Evolutionary conservation across 1,140 invertebrate genomes (phyloP).

Genomic region (Rhagoletis pomonella): DNA sequence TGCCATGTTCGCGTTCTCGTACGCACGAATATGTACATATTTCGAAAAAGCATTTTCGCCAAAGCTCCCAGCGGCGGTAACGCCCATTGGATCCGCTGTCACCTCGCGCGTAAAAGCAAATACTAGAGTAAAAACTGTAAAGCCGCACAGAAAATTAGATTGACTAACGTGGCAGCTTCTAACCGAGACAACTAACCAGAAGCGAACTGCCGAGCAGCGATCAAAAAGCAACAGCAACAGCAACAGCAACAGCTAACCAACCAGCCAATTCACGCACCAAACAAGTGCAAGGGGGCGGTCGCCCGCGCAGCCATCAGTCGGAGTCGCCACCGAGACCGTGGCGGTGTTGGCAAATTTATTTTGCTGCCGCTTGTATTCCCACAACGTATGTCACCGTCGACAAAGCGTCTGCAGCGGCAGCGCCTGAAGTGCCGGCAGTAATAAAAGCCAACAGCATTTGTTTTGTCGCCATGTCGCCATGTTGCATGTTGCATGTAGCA

Average conservation of each 20-base stretch:
- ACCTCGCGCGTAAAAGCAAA: not conserved
- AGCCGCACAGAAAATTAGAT: conserved; percentile 3
- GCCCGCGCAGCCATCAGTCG: not conserved
- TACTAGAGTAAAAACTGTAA: not conserved
- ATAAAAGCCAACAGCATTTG: conserved; percentile 12
- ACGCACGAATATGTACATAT: not conserved
- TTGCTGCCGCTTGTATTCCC: conserved; percentile 39
- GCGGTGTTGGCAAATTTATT: conserved; percentile 48
- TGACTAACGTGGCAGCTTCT: conserved; percentile 20
- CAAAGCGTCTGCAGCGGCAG: not conserved
- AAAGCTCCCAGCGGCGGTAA: conserved; percentile 7
- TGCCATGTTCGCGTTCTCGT: not conserved
- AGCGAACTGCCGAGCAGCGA: not conserved
- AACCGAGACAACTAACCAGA: conserved; percentile 7
- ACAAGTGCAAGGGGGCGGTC: not conserved
- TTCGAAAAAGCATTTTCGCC: not conserved
- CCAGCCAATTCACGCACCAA: not conserved
- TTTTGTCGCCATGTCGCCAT: not conserved
- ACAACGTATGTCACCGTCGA: conserved; percentile 9
- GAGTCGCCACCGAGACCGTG: not conserved
- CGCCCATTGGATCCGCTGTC: not conserved
- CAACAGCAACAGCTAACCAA: not conserved
- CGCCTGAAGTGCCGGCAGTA: not conserved
- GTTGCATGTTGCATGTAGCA: not conserved
- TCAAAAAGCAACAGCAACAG: not conserved